phyloP scores from a whole-genome alignment of 2,888 invertebrate species.

The Camptogramma bilineatum region DNA sequence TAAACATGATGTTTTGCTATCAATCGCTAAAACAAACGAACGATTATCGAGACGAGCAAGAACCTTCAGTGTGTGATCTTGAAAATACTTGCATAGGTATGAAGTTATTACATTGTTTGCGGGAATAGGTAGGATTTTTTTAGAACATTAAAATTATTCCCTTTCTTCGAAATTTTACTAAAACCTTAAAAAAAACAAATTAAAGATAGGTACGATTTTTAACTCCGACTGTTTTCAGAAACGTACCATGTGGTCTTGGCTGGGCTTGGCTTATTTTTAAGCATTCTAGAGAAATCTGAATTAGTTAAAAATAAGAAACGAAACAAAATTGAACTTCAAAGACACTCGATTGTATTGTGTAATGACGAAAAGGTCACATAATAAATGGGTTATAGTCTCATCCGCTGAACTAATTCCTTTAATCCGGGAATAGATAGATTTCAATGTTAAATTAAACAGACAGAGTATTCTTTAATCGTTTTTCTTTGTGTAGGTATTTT shows the following conservation, averaged over 20 bases:
- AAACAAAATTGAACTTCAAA: slow-evolving; percentile 19
- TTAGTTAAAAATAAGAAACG: background rate
- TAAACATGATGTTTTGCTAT: slow-evolving; percentile 18
- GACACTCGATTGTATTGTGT: slow-evolving; percentile 9
- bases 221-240: too few species aligned
- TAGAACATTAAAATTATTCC: too few species aligned
- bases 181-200: too few species aligned
- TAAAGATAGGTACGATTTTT: too few species aligned
- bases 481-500: background rate
- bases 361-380: slow-evolving; percentile 22
- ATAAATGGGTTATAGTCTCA: slow-evolving; percentile 33
- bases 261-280: slow-evolving; percentile 2
- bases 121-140: too few species aligned
- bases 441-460: slow-evolving; percentile 24
- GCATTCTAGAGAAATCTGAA: background rate
- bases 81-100: background rate
- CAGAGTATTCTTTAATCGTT: slow-evolving; percentile 1
- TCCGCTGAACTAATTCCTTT: slow-evolving; percentile 27
- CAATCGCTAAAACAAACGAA: slow-evolving; percentile 17
- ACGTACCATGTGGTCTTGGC: background rate
- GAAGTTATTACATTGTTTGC: background rate
- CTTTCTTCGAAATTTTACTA: too few species aligned
- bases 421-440: slow-evolving; percentile 31
- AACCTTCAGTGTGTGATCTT: background rate
- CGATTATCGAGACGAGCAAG: slow-evolving; percentile 1